Conservation (phyloP, 2,113 vertebrate species). For the Onychostoma macrolepis region DNA sequence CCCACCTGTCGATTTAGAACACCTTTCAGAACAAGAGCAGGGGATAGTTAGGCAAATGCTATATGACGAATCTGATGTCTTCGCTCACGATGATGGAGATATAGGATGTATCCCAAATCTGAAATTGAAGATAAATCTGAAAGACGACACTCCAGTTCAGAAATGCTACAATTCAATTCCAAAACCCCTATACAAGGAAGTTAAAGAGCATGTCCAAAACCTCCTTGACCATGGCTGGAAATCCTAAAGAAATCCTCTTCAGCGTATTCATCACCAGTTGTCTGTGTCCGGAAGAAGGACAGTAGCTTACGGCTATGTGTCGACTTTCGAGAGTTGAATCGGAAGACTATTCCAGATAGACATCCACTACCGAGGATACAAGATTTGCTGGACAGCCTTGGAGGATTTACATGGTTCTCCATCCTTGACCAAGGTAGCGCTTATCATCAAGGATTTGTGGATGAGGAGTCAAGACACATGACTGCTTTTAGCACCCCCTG, state of each 20-base stretch:
- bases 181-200: constrained; percentile 45
- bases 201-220: constrained; percentile 42
- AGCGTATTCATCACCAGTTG: constrained; percentile 32
- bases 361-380: not conserved
- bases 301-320: not conserved
- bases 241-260: constrained; percentile 36
- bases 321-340: not conserved
- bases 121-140: constrained; percentile 21
- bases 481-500: not conserved
- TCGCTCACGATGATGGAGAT: constrained; percentile 44
- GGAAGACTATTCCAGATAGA: constrained; percentile 16
- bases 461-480: not conserved
- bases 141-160: constrained; percentile 44
- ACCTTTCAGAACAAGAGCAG: not conserved
- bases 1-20: not conserved
- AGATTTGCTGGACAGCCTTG: not conserved
- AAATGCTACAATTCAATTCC: constrained; percentile 42
- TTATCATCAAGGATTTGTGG: not conserved
- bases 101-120: constrained; percentile 41
- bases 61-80: constrained; percentile 38
- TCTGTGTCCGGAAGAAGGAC: constrained; percentile 49
- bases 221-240: constrained; percentile 28
- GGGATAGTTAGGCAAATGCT: constrained; percentile 18
- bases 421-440: not conserved
- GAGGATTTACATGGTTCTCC: not conserved